Percentiles rank a stretch among this genome's conserved stretches.
These are phyloP conservation scores for Drosophila malerkotliana DNA, from an alignment of 1,140 invertebrate species.

Conservation along the genomic window DNA sequence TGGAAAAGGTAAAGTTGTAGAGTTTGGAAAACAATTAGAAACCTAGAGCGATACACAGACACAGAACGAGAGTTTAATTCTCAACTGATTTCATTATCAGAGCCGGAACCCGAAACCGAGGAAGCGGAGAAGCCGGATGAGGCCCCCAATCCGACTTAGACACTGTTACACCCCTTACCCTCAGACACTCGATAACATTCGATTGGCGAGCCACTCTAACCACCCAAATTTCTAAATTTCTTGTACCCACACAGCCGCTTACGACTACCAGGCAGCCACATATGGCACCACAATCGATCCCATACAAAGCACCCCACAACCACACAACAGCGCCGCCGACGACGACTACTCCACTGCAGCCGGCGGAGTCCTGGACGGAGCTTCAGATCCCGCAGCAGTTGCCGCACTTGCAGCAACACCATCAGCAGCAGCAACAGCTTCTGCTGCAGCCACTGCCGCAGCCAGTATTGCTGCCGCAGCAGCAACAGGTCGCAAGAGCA, in stretches of 20 bases:
- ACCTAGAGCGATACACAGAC: slow-evolving; percentile 9
- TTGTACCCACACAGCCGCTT: slow-evolving; percentile 74
- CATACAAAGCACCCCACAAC: slow-evolving; percentile 73
- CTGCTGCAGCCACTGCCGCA: slow-evolving; percentile 35
- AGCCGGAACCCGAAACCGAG: slow-evolving; percentile 15
- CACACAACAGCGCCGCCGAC: slow-evolving; percentile 63
- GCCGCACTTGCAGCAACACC: slow-evolving; percentile 28
- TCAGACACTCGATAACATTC: slow-evolving; percentile 11
- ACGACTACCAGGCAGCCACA: slow-evolving; percentile 82
- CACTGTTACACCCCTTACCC: slow-evolving; percentile 20
- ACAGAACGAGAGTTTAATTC: slow-evolving; percentile 7
- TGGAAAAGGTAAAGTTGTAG: slow-evolving; percentile 74
- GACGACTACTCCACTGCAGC: slow-evolving; percentile 54
- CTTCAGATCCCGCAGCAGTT: not conserved
- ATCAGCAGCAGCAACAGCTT: slow-evolving; percentile 23
- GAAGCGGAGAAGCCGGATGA: slow-evolving; percentile 8
- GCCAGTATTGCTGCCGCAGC: slow-evolving; percentile 21
- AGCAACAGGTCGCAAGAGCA: slow-evolving; percentile 52
- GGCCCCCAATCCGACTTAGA: slow-evolving; percentile 2
- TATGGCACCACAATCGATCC: slow-evolving; percentile 80
- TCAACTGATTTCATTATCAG: slow-evolving; percentile 32
- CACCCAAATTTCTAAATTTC: slow-evolving; percentile 43
- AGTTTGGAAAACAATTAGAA: not conserved
- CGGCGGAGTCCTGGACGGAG: slow-evolving; percentile 18
- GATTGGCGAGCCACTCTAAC: slow-evolving; percentile 69